phyloP scores from a whole-genome alignment of 1,140 invertebrate genomes.

The Teleopsis dalmanni region DNA sequence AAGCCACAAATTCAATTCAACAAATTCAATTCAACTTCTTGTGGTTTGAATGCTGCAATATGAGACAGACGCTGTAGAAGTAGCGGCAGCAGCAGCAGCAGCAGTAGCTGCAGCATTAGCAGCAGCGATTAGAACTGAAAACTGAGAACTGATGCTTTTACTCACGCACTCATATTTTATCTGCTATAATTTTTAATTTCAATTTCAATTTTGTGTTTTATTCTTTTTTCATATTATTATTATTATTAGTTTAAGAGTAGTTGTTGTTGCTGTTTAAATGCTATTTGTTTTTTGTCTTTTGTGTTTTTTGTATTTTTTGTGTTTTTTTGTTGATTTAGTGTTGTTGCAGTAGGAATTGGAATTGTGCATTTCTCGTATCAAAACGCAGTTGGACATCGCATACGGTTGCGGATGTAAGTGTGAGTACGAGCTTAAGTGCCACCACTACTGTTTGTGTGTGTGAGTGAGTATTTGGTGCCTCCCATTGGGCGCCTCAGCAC shows the following conservation, averaged over 20 bases:
- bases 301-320: not conserved
- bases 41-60: too few species aligned
- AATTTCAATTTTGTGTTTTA: too few species aligned
- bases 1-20: too few species aligned
- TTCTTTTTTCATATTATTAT: not conserved
- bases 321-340: not conserved
- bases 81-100: not conserved
- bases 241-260: not conserved
- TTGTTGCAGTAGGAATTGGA: not conserved
- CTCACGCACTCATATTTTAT: too few species aligned
- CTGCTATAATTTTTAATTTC: too few species aligned
- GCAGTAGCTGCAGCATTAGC: not conserved
- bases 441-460: too few species aligned
- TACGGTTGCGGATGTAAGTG: slow-evolving; percentile 19
- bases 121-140: slow-evolving; percentile 1
- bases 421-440: slow-evolving; percentile 16
- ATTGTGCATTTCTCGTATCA: slow-evolving; percentile 3
- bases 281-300: not conserved
- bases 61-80: not conserved
- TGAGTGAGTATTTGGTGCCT: too few species aligned
- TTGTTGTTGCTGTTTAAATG: not conserved
- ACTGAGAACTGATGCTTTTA: too few species aligned
- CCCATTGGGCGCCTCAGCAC: slow-evolving; percentile 38
- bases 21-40: too few species aligned
- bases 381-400: slow-evolving; percentile 10